Conservation (phyloP, 1,140 invertebrate species). For the Magallana gigas region DNA sequence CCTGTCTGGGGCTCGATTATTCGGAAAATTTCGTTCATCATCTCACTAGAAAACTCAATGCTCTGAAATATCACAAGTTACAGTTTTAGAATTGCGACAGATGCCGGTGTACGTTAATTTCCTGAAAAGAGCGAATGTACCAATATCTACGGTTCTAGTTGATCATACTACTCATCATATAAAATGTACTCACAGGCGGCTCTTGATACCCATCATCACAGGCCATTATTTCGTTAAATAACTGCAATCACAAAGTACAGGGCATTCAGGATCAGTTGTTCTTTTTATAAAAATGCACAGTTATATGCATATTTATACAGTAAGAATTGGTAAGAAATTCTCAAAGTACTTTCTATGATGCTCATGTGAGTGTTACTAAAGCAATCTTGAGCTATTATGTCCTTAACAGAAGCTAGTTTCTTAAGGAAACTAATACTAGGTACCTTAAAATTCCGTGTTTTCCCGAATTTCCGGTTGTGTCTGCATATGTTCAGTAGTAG, state of each 20-base stretch:
- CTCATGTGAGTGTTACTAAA: conserved; percentile 26
- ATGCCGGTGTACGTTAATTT: conserved; percentile 10
- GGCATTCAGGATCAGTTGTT: neutral
- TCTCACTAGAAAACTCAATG: conserved; percentile 19
- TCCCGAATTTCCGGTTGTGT: conserved; percentile 19
- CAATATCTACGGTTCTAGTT: neutral
- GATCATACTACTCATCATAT: neutral
- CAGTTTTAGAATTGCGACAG: neutral
- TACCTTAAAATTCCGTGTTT: conserved; percentile 24
- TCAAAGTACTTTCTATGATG: neutral
- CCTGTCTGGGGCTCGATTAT: neutral
- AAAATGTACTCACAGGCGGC: neutral
- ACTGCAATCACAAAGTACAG: neutral
- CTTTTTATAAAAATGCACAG: no score
- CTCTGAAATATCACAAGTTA: neutral
- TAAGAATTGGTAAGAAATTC: neutral
- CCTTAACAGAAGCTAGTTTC: neutral
- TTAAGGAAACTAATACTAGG: neutral
- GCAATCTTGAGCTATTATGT: neutral
- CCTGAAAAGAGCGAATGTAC: neutral
- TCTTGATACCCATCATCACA: neutral
- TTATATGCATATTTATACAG: no score
- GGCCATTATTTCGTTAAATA: neutral
- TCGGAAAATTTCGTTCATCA: conserved; percentile 14
- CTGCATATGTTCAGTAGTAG: neutral